Conservation (phyloP, 1,140 invertebrate genomes). For the Hydropsyche tenuis region DNA sequence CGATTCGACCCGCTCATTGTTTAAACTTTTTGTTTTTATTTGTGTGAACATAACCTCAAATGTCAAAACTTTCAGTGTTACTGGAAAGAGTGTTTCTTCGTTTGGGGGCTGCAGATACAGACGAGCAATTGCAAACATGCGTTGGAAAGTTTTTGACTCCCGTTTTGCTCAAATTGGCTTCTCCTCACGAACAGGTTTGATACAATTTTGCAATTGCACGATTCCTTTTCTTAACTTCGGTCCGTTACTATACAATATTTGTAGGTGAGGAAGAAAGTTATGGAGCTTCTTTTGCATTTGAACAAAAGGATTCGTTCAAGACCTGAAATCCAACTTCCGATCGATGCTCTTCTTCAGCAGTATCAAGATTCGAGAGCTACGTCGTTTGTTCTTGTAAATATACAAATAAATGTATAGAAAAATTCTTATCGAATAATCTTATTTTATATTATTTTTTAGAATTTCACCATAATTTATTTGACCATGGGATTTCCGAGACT, state of each 20-base stretch:
- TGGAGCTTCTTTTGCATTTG: slow-evolving; percentile 92
- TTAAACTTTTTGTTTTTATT: slow-evolving; percentile 23
- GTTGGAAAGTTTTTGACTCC: slow-evolving; percentile 87
- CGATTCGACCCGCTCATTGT: too few relatives aligned
- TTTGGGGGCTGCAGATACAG: slow-evolving; percentile 85
- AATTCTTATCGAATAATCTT: background rate
- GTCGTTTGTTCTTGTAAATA: slow-evolving; percentile 82
- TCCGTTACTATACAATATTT: background rate
- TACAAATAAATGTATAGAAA: background rate
- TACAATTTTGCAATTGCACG: background rate
- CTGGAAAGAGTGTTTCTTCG: slow-evolving; percentile 89
- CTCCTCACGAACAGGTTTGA: slow-evolving; percentile 79
- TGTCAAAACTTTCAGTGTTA: slow-evolving; percentile 67
- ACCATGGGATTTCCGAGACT: slow-evolving; percentile 84
- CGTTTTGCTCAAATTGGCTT: slow-evolving; percentile 88
- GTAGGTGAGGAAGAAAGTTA: slow-evolving; percentile 73
- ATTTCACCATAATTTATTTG: background rate
- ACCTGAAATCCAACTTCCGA: slow-evolving; percentile 82
- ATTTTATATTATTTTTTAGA: background rate
- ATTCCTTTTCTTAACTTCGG: too few relatives aligned
- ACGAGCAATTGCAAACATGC: slow-evolving; percentile 84
- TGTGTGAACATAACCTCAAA: slow-evolving; percentile 11
- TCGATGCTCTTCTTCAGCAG: slow-evolving; percentile 82
- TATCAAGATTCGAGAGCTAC: slow-evolving; percentile 81
- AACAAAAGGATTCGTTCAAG: slow-evolving; percentile 88